Evolutionary conservation across 2,888 invertebrate genomes (phyloP).

Genomic region (Cynaeus angustus): DNA sequence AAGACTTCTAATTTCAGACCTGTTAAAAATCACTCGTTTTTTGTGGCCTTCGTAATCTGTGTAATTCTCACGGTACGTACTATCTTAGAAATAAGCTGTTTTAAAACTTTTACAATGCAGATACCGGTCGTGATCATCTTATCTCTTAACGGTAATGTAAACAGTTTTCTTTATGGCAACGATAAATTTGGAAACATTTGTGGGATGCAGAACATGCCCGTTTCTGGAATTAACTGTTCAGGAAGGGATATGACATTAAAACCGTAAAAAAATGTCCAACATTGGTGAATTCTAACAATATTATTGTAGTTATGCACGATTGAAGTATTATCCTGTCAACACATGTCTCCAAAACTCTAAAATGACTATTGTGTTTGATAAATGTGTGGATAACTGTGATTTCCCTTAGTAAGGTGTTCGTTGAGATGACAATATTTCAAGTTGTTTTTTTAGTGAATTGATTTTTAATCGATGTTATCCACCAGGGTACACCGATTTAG

Average conservation of each 20-base stretch:
- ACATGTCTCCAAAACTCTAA: not conserved
- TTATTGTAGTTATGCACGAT: not conserved
- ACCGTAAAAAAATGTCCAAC: not conserved
- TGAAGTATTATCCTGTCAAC: conserved; percentile 9
- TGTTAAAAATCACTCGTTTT: no score
- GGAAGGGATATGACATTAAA: not conserved
- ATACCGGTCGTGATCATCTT: not conserved
- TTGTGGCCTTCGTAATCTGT: no score
- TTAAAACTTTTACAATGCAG: not conserved
- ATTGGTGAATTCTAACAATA: no score
- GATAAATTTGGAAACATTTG: not conserved
- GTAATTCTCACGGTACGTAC: no score
- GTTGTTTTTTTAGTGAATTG: conserved; percentile 8
- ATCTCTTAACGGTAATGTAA: not conserved
- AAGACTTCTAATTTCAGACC: no score
- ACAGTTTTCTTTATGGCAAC: not conserved
- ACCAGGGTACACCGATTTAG: not conserved
- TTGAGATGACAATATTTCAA: not conserved
- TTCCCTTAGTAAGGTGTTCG: conserved; percentile 11
- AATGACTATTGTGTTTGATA: conserved; percentile 8
- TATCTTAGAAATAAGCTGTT: no score
- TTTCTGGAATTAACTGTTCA: not conserved
- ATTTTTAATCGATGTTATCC: conserved; percentile 32
- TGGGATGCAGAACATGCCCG: not conserved
- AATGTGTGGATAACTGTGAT: conserved; percentile 16